phyloP scores from a whole-genome alignment of 2,113 vertebrate genomes.

The Ancistrus triradiatus region DNA sequence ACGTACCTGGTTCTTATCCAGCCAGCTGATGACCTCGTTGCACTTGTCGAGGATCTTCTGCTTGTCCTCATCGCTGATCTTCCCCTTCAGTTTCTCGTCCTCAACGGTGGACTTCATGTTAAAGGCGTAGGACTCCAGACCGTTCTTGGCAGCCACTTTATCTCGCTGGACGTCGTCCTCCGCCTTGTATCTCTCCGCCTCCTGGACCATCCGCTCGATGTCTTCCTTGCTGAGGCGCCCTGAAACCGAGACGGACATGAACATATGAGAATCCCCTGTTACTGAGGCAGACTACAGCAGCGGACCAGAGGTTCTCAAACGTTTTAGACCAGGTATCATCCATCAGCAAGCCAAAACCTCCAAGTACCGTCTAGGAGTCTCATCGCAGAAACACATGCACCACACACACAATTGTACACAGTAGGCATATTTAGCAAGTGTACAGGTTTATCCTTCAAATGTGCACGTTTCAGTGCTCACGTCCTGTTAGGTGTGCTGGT shows the following conservation, averaged over 20 bases:
- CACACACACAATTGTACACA: too few species aligned
- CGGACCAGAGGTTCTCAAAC: too few species aligned
- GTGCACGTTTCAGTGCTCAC: too few species aligned
- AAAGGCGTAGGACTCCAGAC: conserved; percentile 81
- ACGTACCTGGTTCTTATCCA: conserved; percentile 82
- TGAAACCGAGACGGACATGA: conserved; percentile 33
- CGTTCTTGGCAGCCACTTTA: conserved; percentile 81
- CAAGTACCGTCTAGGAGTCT: too few species aligned
- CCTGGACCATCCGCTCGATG: conserved; percentile 87
- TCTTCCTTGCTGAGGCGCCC: conserved; percentile 89
- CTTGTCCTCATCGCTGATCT: conserved; percentile 84
- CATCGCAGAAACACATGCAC: too few species aligned
- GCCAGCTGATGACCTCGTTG: conserved; percentile 82
- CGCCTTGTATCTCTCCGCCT: conserved; percentile 84
- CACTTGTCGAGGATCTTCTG: conserved; percentile 84
- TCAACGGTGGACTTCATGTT: conserved; percentile 88
- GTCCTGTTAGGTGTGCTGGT: too few species aligned
- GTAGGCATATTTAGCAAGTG: too few species aligned
- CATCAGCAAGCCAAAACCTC: too few species aligned
- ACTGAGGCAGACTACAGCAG: too few species aligned
- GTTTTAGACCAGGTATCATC: too few species aligned
- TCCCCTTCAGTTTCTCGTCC: conserved; percentile 84
- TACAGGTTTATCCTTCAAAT: too few species aligned
- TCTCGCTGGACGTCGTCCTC: conserved; percentile 86
- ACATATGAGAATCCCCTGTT: too few species aligned